phyloP scores from a whole-genome alignment of 2,888 invertebrate species.

The Ophion ellenae region DNA sequence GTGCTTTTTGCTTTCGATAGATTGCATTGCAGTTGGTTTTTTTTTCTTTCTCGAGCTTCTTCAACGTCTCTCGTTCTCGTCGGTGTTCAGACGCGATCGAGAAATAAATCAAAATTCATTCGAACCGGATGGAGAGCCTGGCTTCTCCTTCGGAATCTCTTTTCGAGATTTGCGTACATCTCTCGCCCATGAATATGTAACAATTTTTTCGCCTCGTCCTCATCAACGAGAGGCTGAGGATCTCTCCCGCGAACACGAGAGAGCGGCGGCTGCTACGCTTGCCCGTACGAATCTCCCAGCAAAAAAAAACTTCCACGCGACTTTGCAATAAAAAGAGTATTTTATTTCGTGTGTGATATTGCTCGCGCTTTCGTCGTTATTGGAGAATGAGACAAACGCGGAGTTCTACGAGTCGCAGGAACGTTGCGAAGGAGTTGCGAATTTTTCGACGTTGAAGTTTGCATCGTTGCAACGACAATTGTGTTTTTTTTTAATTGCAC shows the following conservation, averaged over 20 bases:
- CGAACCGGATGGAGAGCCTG: slow-evolving; percentile 51
- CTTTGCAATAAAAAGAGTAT: slow-evolving; percentile 15
- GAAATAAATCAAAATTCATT: slow-evolving; percentile 64
- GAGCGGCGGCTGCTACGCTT: slow-evolving; percentile 24
- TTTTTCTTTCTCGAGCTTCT: slow-evolving; percentile 18
- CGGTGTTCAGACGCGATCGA: slow-evolving; percentile 26
- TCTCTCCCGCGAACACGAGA: slow-evolving; percentile 37
- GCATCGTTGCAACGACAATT: too few species aligned
- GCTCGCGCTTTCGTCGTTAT: too few species aligned
- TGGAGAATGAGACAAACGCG: too few species aligned
- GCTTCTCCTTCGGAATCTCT: slow-evolving; percentile 27
- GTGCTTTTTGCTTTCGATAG: slow-evolving; percentile 15
- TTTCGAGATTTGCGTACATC: slow-evolving; percentile 23
- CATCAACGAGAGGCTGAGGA: slow-evolving; percentile 8
- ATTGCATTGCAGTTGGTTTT: slow-evolving; percentile 3
- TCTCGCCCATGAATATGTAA: slow-evolving; percentile 67
- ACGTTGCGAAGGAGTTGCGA: too few species aligned
- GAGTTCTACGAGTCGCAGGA: neutral
- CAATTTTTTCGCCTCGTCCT: slow-evolving; percentile 61
- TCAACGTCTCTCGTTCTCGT: neutral
- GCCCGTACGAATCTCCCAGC: slow-evolving; percentile 40
- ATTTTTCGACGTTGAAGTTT: too few species aligned
- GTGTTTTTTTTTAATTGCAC: too few species aligned
- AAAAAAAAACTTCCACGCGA: slow-evolving; percentile 21
- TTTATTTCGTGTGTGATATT: too few species aligned